Evolutionary conservation across 1,140 invertebrate genomes (phyloP).

Genomic region (Lasioglossum albipes): DNA sequence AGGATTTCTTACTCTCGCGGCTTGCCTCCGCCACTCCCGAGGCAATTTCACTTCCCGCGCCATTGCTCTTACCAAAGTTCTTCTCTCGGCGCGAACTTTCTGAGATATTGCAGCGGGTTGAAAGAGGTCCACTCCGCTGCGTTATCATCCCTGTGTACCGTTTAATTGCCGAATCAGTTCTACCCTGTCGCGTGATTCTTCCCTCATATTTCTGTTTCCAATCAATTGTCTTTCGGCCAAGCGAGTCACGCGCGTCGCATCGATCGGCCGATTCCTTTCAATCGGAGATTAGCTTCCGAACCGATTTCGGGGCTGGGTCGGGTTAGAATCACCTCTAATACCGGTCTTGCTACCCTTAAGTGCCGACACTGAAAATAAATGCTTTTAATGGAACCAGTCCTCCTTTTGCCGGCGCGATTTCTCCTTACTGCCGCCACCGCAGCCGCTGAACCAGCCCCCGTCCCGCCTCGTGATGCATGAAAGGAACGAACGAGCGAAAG

Average conservation of each 20-base stretch:
- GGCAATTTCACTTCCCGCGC: background rate
- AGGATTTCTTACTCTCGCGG: constrained; percentile 13
- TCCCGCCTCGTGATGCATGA: background rate
- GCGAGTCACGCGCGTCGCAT: background rate
- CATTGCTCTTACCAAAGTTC: background rate
- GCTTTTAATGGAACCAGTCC: constrained; percentile 48
- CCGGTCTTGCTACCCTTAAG: constrained; percentile 44
- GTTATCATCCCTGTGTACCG: constrained; percentile 16
- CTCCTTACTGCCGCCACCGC: constrained; percentile 35
- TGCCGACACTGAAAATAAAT: constrained; percentile 58
- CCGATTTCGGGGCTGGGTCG: constrained; percentile 11
- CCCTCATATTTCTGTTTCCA: background rate
- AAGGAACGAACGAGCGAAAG: background rate
- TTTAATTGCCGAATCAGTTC: constrained; percentile 37
- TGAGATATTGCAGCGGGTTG: background rate
- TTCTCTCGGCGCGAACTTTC: constrained; percentile 19
- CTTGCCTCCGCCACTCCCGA: background rate
- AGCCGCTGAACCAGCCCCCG: background rate
- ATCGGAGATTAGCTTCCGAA: constrained; percentile 26
- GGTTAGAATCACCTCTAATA: constrained; percentile 53
- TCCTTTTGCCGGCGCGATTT: constrained; percentile 38
- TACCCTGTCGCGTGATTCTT: background rate
- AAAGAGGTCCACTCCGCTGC: background rate
- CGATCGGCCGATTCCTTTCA: constrained; percentile 30
- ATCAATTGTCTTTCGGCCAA: background rate